Evolutionary conservation across 2,888 invertebrate genomes (phyloP), one percentile per base, ranked within the genome.

Genomic region (Dioctria linearis): DNA sequence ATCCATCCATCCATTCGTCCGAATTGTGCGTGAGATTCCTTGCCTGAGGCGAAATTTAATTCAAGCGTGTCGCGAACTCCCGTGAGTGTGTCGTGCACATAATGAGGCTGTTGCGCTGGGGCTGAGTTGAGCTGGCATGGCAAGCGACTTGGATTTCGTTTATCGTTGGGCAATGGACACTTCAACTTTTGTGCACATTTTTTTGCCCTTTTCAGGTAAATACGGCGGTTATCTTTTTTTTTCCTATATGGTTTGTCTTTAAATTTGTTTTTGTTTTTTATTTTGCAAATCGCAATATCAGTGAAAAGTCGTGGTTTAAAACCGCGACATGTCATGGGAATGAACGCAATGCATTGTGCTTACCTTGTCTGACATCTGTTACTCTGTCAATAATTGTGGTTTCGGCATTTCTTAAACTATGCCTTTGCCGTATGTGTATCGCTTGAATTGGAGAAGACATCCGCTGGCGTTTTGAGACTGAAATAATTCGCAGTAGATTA

Each of bases 281-380:
- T 57, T 59, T 59, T 76, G 76, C 76, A 39, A 63, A 43, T 61
- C 63, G 76, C 63, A 61, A 49, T 63, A 63, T 43, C 76, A 76
- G 76, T 59, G 57, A 57, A 57, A 75, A 49, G 76, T 63, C 63
- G 57, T 73, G 76, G 76, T 49, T 51, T 78, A 78, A 78, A 78
- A 78, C 78, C 78, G 78, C 78, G 78, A 78, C 54, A 66, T 78
- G 78, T 66, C 78, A 66, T 78, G 78, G 78, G 78, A 78, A 78
- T 78, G 66, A 66, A 54, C 51, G 66, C 54, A 63, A 42, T 37
- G 42, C 78, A 65, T 78, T 78, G 54, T 78, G 51, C 66, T 66
- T 51, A 66, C 25, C 11, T 25, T 49, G 61, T 78, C 66, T 49
- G 25, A 65, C 78, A 78, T 65, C 78, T 78, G 78, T 78, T 78